Percentiles rank a stretch among this genome's conserved stretches.
phyloP scores from a whole-genome alignment of 1,140 invertebrate genomes.

The Drosophila nebulosa region DNA sequence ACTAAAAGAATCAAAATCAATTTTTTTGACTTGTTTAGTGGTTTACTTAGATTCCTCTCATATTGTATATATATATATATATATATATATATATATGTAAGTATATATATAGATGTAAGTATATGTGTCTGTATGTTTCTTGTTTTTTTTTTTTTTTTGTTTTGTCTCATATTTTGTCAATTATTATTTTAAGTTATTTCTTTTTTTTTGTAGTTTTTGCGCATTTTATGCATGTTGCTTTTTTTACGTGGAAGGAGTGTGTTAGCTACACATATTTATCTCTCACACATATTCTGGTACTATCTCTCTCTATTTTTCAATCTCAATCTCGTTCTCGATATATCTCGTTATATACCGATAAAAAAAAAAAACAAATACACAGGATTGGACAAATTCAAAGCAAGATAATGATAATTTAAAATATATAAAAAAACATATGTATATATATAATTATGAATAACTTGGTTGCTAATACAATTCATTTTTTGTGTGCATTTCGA shows the following conservation, averaged over 20 bases:
- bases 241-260: constrained; percentile 73
- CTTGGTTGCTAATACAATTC: constrained; percentile 61
- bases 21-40: constrained; percentile 4
- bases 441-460: constrained; percentile 24
- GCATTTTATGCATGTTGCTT: constrained; percentile 77
- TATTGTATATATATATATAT: constrained; percentile 18
- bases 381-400: neutral
- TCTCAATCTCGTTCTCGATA: constrained; percentile 5
- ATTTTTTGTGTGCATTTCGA: constrained; percentile 26
- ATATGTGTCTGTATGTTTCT: constrained; percentile 8
- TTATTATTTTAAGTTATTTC: neutral
- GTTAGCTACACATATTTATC: constrained; percentile 49
- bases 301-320: too few relatives aligned
- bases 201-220: constrained; percentile 48
- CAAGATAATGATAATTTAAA: constrained; percentile 14
- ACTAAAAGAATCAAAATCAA: constrained; percentile 11
- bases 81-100: constrained; percentile 40
- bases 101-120: constrained; percentile 20
- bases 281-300: constrained; percentile 18
- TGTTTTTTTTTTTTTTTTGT: constrained; percentile 36
- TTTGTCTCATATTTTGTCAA: neutral
- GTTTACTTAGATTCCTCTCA: neutral
- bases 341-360: neutral
- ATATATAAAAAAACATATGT: constrained; percentile 31
- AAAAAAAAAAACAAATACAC: neutral